Evolutionary conservation across 2,797 vertebrate genomes (phyloP).

Genomic region (Poeciliopsis infans): DNA sequence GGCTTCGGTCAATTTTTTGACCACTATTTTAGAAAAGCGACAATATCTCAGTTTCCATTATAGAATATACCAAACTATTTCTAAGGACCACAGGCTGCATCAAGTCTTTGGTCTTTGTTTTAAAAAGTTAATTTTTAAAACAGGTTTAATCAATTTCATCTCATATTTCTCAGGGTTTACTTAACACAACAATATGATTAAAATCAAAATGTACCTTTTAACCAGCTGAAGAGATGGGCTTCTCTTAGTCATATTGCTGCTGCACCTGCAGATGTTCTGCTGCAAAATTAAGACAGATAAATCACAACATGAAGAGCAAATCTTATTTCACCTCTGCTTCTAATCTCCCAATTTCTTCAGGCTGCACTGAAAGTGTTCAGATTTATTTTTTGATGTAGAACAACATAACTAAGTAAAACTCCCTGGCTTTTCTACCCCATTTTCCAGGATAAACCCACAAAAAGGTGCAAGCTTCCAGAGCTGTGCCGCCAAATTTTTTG

Average conservation of each 20-base stretch:
- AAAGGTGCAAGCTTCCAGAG: not conserved
- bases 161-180: not conserved
- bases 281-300: conserved; percentile 29
- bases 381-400: not conserved
- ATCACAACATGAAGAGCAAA: not conserved
- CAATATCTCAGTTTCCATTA: not conserved
- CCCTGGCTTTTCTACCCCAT: not conserved
- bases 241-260: conserved; percentile 71
- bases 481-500: not conserved
- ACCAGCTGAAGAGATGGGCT: conserved; percentile 65
- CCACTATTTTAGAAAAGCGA: no score
- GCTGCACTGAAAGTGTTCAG: no score
- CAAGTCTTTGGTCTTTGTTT: no score
- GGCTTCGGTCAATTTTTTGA: no score
- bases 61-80: not conserved
- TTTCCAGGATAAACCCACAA: not conserved
- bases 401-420: not conserved
- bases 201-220: conserved; percentile 61
- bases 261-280: conserved; percentile 46
- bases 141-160: not conserved
- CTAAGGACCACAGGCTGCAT: not conserved
- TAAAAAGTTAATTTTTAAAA: not conserved
- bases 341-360: not conserved
- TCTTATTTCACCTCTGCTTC: conserved; percentile 21
- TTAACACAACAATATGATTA: not conserved